Percentiles rank a stretch among this genome's conserved stretches.
These are phyloP conservation scores for Elymnias hypermnestra DNA, from an alignment of 1,140 invertebrate genomes.

Conservation along the genomic window DNA sequence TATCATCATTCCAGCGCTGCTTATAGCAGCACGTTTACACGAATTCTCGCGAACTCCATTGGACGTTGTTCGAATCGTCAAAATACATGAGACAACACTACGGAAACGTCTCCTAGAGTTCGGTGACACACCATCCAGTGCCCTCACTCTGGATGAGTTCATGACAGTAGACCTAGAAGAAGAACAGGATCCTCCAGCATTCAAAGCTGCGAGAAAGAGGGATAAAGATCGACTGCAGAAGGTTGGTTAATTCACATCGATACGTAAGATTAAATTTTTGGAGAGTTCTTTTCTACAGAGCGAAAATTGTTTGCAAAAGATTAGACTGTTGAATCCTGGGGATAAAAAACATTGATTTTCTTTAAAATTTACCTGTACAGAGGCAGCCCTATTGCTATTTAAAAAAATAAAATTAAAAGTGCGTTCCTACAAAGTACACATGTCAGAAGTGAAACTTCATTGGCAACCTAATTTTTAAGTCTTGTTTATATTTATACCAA, in stretches of 20 bases:
- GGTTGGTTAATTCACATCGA: not conserved
- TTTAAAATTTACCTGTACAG: too few species aligned
- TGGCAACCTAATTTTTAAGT: too few species aligned
- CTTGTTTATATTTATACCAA: too few species aligned
- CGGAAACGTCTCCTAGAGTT: constrained; percentile 96
- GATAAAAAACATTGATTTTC: too few species aligned
- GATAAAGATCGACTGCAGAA: constrained; percentile 88
- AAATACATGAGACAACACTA: constrained; percentile 96
- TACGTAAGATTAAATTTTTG: too few species aligned
- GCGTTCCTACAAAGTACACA: too few species aligned
- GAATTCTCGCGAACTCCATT: constrained; percentile 91
- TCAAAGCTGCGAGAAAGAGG: constrained; percentile 91
- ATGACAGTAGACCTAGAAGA: constrained; percentile 97
- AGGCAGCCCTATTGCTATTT: too few species aligned
- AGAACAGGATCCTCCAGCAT: constrained; percentile 96
- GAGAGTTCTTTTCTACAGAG: too few species aligned
- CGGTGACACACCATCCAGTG: constrained; percentile 94
- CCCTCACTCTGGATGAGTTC: constrained; percentile 96
- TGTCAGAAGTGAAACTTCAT: too few species aligned
- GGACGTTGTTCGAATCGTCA: constrained; percentile 96
- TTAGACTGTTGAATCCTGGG: too few species aligned
- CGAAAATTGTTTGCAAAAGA: too few species aligned
- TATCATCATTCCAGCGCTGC: constrained; percentile 86
- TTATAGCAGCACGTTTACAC: constrained; percentile 95
- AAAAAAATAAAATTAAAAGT: too few species aligned